Conservation (phyloP, 2,113 vertebrate species). For the Pygoscelis antarcticus region DNA sequence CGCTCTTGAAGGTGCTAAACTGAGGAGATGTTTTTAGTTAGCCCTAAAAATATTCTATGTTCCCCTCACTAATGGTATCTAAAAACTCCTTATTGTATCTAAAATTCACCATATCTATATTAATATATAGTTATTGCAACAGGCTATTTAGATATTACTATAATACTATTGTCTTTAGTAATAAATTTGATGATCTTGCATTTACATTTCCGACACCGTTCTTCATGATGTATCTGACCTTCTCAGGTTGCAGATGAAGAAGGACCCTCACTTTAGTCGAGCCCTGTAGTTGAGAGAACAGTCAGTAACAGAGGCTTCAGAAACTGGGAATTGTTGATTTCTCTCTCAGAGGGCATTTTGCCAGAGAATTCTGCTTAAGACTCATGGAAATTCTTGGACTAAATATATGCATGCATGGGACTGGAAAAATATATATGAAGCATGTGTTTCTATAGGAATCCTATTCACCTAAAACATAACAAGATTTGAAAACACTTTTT, state of each 20-base stretch:
- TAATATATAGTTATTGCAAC: background rate
- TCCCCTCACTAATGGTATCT: background rate
- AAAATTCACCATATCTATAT: background rate
- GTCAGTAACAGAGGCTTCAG: background rate
- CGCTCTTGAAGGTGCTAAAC: background rate
- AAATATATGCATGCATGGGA: slow-evolving; percentile 26
- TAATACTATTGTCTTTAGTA: background rate
- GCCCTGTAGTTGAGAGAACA: background rate
- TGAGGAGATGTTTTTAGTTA: background rate
- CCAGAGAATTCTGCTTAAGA: slow-evolving; percentile 45
- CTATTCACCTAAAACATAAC: background rate
- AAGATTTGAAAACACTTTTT: background rate
- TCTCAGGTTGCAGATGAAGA: background rate
- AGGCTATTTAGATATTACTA: background rate
- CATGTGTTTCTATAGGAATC: slow-evolving; percentile 25
- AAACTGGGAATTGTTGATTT: background rate
- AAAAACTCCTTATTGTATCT: background rate
- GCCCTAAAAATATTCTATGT: background rate
- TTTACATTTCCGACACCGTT: background rate
- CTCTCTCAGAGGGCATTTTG: slow-evolving; percentile 15
- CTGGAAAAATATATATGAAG: slow-evolving; percentile 47
- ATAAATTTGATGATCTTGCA: background rate
- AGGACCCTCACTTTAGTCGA: background rate
- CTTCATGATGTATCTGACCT: background rate
- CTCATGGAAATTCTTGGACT: slow-evolving; percentile 51